Conservation (phyloP, 2,888 invertebrate genomes). For the Nomada ruficornis region DNA sequence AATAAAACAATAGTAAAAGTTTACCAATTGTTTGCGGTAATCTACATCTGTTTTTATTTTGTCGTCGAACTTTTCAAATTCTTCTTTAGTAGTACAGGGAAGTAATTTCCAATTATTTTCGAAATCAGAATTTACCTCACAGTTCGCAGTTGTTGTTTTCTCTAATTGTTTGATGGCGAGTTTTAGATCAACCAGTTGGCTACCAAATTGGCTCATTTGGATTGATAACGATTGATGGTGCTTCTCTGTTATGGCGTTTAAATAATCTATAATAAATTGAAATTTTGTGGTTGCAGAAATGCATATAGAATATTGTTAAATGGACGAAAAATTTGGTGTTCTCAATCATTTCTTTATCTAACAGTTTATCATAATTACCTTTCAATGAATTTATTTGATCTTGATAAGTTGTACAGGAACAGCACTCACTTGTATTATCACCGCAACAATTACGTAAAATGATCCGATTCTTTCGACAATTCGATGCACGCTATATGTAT, state of each 20-base stretch:
- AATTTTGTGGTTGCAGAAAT: background rate
- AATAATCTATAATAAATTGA: background rate
- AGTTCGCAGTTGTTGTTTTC: constrained; percentile 5
- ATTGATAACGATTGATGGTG: background rate
- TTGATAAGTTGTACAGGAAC: background rate
- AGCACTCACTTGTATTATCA: background rate
- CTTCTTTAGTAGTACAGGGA: constrained; percentile 8
- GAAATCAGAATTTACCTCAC: constrained; percentile 16
- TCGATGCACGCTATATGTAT: too few relatives aligned
- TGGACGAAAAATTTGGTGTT: background rate
- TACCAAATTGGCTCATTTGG: background rate
- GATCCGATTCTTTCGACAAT: too few relatives aligned
- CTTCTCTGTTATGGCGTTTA: background rate
- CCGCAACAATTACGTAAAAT: too few relatives aligned
- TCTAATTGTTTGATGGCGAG: constrained; percentile 1
- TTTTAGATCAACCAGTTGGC: constrained; percentile 16
- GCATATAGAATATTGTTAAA: background rate
- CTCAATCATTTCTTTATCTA: constrained; percentile 19
- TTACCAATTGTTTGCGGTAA: constrained; percentile 11
- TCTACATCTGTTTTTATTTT: constrained; percentile 11
- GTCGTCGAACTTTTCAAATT: constrained; percentile 10
- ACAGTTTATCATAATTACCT: constrained; percentile 15
- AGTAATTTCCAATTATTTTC: background rate
- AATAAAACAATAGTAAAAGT: constrained; percentile 7
- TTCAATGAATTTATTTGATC: constrained; percentile 23